Conservation (phyloP, 1,140 invertebrate genomes). For the Orussus abietinus region DNA sequence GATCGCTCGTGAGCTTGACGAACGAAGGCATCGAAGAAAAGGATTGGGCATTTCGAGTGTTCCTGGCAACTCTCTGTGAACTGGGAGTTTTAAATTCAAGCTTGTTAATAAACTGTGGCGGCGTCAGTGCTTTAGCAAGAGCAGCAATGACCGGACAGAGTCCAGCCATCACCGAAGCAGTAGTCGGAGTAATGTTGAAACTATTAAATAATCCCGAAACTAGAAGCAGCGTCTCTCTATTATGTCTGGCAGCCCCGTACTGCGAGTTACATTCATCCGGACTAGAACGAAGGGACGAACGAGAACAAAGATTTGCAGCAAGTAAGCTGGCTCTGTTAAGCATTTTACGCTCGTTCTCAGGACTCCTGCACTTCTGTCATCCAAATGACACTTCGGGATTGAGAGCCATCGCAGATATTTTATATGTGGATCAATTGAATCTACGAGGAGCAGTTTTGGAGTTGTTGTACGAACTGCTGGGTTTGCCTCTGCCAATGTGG, state of each 20-base stretch:
- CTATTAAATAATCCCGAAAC: constrained; percentile 85
- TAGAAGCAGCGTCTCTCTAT: constrained; percentile 73
- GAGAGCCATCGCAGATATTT: constrained; percentile 78
- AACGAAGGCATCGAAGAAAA: constrained; percentile 74
- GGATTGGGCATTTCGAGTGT: constrained; percentile 75
- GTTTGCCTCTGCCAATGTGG: constrained; percentile 81
- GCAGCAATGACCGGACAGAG: constrained; percentile 78
- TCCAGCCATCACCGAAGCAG: constrained; percentile 75
- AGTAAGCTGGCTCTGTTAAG: constrained; percentile 80
- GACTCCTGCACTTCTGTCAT: constrained; percentile 80
- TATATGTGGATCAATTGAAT: constrained; percentile 84
- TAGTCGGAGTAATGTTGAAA: constrained; percentile 81
- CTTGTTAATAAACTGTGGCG: constrained; percentile 77
- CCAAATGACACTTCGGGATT: constrained; percentile 69
- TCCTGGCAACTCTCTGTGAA: constrained; percentile 82
- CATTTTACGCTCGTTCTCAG: constrained; percentile 85
- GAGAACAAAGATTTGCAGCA: constrained; percentile 76
- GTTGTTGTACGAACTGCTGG: constrained; percentile 84
- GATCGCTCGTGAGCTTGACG: constrained; percentile 77
- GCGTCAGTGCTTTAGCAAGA: constrained; percentile 75
- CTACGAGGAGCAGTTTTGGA: constrained; percentile 87
- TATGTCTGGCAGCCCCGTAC: constrained; percentile 83
- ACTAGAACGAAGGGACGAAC: constrained; percentile 67
- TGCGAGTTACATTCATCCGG: constrained; percentile 82
- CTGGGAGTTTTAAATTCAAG: constrained; percentile 80